These are phyloP conservation scores for Mamestra configurata DNA, from an alignment of 1,140 invertebrate genomes.

Conservation along the genomic window DNA sequence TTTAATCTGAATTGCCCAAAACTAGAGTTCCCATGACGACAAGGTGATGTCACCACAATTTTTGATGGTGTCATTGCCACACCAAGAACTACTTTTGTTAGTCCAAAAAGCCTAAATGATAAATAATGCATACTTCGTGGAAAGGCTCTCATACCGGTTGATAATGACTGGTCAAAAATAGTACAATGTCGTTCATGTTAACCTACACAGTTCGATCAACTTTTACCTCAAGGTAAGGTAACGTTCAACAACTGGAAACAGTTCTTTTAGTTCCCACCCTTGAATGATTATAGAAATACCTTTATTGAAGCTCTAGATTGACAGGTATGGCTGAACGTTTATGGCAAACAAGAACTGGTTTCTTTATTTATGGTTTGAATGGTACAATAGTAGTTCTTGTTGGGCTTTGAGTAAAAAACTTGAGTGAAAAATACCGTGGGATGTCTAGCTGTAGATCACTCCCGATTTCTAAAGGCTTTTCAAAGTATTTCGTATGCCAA, in stretches of 20 bases:
- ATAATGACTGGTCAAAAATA: constrained; percentile 11
- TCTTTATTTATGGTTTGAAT: constrained; percentile 29
- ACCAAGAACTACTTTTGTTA: not conserved
- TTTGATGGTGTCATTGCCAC: not conserved
- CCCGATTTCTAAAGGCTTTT: not conserved
- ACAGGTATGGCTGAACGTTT: not conserved
- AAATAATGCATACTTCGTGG: constrained; percentile 28
- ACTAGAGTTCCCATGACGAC: constrained; percentile 9
- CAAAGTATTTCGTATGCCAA: too few relatives aligned
- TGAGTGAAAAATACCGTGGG: not conserved
- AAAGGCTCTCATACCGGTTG: constrained; percentile 18
- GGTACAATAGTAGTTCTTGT: constrained; percentile 10
- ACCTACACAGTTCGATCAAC: constrained; percentile 20
- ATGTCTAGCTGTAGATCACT: not conserved
- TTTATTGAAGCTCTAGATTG: constrained; percentile 16
- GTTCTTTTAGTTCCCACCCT: constrained; percentile 12
- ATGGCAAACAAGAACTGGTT: constrained; percentile 2
- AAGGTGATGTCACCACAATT: not conserved
- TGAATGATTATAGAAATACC: constrained; percentile 6
- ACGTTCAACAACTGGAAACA: not conserved
- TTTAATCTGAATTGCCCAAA: not conserved
- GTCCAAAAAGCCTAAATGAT: constrained; percentile 3
- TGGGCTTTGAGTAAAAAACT: not conserved
- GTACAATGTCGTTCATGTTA: not conserved
- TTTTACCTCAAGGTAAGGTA: not conserved